A percentile compares a stretch with the other conserved stretches of the same genome.
phyloP scores from a whole-genome alignment of 2,797 vertebrate species.

The Cetoscarus ocellatus region DNA sequence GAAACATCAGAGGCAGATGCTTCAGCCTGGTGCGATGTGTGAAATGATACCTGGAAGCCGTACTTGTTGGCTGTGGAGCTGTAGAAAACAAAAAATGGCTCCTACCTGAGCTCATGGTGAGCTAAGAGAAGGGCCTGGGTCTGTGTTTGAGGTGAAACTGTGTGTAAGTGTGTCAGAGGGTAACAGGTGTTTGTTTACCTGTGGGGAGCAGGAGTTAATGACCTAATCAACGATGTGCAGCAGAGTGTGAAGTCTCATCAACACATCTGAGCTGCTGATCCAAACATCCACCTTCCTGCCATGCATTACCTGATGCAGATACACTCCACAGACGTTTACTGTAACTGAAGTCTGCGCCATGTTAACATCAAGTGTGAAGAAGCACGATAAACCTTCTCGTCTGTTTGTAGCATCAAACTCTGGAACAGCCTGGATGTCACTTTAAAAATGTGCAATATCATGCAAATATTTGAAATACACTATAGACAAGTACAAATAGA shows the following conservation, averaged over 20 bases:
- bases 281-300: constrained; percentile 39
- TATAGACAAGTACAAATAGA: too few relatives aligned
- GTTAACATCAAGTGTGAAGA: too few relatives aligned
- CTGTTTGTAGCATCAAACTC: too few relatives aligned
- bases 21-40: not conserved
- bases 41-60: not conserved
- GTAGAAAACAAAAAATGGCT: not conserved
- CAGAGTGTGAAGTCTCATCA: constrained; percentile 68
- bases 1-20: not conserved
- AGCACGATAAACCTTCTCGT: too few relatives aligned
- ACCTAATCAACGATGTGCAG: constrained; percentile 67
- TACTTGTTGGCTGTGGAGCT: not conserved
- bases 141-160: constrained; percentile 13
- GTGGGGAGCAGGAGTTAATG: constrained; percentile 72
- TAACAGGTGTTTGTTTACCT: constrained; percentile 56
- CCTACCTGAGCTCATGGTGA: not conserved
- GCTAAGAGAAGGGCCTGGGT: not conserved
- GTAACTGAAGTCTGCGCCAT: not conserved
- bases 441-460: too few relatives aligned
- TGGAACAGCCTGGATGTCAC: too few relatives aligned
- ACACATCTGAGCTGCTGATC: constrained; percentile 26
- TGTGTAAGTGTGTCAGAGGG: constrained; percentile 18
- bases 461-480: too few relatives aligned
- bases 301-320: constrained; percentile 9
- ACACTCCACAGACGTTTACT: constrained; percentile 15